Percentiles rank a stretch among this genome's conserved stretches.
Conservation (phyloP, 23 tunicate genomes). For the Botrylloides violaceus region DNA sequence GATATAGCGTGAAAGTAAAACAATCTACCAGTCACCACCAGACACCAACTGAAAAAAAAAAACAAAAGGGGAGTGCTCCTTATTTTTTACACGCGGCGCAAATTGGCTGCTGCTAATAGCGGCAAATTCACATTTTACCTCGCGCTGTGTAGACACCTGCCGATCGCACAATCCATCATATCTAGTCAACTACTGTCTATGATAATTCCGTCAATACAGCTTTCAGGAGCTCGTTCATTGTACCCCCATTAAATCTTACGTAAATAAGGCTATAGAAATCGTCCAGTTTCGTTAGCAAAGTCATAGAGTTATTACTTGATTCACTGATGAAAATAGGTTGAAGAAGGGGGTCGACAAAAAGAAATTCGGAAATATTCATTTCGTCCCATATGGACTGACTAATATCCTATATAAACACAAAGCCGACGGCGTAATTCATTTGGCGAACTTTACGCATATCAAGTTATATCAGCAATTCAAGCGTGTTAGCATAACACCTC, state of each 20-base stretch:
- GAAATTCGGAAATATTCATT: neutral
- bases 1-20: no score
- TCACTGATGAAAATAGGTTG: neutral
- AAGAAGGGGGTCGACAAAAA: neutral
- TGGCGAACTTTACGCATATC: neutral
- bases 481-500: neutral
- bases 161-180: neutral
- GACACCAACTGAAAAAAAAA: neutral
- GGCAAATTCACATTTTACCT: no score
- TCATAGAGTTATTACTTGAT: neutral
- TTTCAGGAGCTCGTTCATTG: neutral
- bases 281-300: neutral
- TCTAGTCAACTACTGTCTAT: neutral
- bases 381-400: neutral
- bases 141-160: neutral
- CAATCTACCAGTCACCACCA: no score
- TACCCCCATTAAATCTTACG: neutral
- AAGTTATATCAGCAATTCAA: neutral
- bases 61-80: neutral
- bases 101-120: no score
- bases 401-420: neutral
- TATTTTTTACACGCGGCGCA: neutral
- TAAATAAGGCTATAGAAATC: neutral
- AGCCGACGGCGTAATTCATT: neutral
- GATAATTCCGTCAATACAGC: neutral